Evolutionary conservation across 2,888 invertebrate species (phyloP).

Genomic region (Cheilosia scutellata): DNA sequence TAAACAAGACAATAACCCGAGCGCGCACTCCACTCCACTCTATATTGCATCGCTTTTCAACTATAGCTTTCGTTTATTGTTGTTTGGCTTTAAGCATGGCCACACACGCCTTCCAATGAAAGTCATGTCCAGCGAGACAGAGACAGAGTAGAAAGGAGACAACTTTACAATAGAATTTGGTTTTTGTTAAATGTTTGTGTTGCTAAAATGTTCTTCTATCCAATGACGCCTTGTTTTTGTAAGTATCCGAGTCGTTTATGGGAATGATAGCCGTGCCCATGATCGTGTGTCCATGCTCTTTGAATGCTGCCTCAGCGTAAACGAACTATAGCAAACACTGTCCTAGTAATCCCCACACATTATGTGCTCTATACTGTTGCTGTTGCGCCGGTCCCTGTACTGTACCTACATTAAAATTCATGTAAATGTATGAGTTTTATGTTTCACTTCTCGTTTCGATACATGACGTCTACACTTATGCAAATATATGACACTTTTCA

Average conservation of each 20-base stretch:
- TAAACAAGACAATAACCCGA: slow-evolving; percentile 19
- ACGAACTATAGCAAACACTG: slow-evolving; percentile 42
- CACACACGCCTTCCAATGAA: too few relatives aligned
- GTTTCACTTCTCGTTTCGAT: slow-evolving; percentile 14
- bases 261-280: too few relatives aligned
- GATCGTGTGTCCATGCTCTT: neutral
- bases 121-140: too few relatives aligned
- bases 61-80: slow-evolving; percentile 22
- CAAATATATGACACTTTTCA: neutral
- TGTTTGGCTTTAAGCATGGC: slow-evolving; percentile 24
- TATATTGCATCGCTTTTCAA: slow-evolving; percentile 37
- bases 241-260: too few relatives aligned
- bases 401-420: slow-evolving; percentile 45
- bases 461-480: neutral
- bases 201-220: too few relatives aligned
- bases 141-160: too few relatives aligned
- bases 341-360: neutral
- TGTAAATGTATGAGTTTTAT: slow-evolving; percentile 33
- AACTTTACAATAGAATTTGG: too few relatives aligned
- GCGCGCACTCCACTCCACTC: slow-evolving; percentile 17
- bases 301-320: slow-evolving; percentile 43
- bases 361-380: neutral
- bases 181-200: too few relatives aligned
- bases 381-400: neutral
- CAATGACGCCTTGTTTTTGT: too few relatives aligned